A percentile compares a stretch with the other conserved stretches of the same genome.
Evolutionary conservation across 2,888 invertebrate genomes (phyloP).

Genomic region (Melanargia galathea): DNA sequence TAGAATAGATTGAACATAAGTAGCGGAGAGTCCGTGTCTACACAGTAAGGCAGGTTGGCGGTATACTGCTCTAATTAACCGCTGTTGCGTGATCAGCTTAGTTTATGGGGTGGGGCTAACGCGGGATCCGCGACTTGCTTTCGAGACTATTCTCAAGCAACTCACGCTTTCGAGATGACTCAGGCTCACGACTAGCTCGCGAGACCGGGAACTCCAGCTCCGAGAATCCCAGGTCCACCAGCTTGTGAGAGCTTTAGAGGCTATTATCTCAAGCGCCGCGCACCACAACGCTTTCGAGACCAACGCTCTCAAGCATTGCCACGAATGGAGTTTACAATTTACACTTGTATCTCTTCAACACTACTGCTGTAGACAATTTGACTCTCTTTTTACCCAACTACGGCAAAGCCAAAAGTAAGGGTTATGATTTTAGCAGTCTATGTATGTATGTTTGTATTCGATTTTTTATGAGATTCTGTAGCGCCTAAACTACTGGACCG

Average conservation of each 20-base stretch:
- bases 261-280: slow-evolving; percentile 1
- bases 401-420: no score
- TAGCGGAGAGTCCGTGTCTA: slow-evolving; percentile 13
- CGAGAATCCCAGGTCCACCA: no score
- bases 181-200: neutral
- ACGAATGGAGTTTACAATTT: neutral
- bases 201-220: neutral
- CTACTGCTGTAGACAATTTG: slow-evolving; percentile 19
- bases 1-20: neutral
- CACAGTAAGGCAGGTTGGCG: slow-evolving; percentile 15
- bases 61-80: slow-evolving; percentile 11
- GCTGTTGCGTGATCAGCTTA: neutral
- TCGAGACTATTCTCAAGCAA: slow-evolving; percentile 4
- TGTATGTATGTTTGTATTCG: no score
- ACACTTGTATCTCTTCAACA: slow-evolving; percentile 3
- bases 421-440: no score
- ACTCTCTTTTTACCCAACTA: neutral
- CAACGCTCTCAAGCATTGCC: neutral
- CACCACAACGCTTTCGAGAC: neutral
- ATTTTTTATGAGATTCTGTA: no score
- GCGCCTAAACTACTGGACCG: no score
- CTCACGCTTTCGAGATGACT: neutral
- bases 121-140: neutral
- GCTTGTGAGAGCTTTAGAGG: neutral
- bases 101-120: neutral